phyloP scores from a whole-genome alignment of 2,888 invertebrate species.

The Drosophila multiciliata region DNA sequence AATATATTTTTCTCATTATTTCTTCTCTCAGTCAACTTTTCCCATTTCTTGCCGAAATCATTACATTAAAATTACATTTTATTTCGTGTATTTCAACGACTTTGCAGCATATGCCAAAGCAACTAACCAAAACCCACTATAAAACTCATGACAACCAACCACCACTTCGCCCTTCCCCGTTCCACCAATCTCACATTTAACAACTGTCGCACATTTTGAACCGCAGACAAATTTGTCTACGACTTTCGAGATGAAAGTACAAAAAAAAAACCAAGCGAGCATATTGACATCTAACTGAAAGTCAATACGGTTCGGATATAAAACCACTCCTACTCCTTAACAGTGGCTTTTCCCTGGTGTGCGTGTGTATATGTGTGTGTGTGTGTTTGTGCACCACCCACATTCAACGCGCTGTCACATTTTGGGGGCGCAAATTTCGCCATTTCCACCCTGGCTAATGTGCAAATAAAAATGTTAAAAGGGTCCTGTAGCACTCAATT shows the following conservation, averaged over 20 bases:
- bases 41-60: not conserved
- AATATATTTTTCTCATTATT: not conserved
- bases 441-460: slow-evolving; percentile 85
- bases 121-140: slow-evolving; percentile 13
- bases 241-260: slow-evolving; percentile 58
- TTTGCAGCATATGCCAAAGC: slow-evolving; percentile 56
- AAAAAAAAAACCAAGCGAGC: slow-evolving; percentile 41
- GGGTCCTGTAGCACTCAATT: slow-evolving; percentile 85
- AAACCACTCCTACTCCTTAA: slow-evolving; percentile 6
- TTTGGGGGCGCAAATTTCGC: slow-evolving; percentile 79
- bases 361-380: not conserved
- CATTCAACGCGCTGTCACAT: slow-evolving; percentile 79
- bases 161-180: not conserved
- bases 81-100: not conserved
- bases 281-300: slow-evolving; percentile 74
- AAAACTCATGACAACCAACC: not conserved
- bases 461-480: slow-evolving; percentile 86
- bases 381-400: slow-evolving; percentile 56
- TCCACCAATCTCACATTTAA: not conserved
- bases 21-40: not conserved
- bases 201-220: slow-evolving; percentile 75
- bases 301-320: slow-evolving; percentile 55
- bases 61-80: not conserved
- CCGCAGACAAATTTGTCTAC: slow-evolving; percentile 81
- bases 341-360: not conserved